Evolutionary conservation across 2,888 invertebrate genomes (phyloP), one percentile per base, ranked within the genome.

Genomic region (Melitaea athalia): DNA sequence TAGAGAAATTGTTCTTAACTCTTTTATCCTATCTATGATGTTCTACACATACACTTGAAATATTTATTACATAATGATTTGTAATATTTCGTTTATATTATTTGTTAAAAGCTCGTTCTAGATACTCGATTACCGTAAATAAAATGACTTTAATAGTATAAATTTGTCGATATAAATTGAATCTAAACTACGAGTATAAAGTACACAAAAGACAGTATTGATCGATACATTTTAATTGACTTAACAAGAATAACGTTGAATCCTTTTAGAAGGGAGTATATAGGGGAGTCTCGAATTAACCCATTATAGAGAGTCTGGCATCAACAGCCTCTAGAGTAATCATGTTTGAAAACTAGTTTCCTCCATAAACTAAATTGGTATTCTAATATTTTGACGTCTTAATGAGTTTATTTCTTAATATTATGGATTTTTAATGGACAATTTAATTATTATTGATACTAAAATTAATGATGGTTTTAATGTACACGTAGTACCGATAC

Each of bases 271-370:
- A 11, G 57, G 38, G 57, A 38, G 43, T 6, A 59, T 17, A 50
- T 17, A 12, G 43, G 59, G 59, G 31, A 24, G 15, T 42, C 38
- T n/a, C 50, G 43, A 64, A 59, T 59, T 65, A 45, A 60, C 65
- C 59, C 15, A 50, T 60, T 65, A 65, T 42, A 15, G 57, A 14
- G 55, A 55, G 53, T 3, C 50, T 53, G 53, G 53, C 57, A n/a
- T 57, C 15, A 57, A 57, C 24, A 59, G 43, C 43, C n/a, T 43
- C 57, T 31, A 12, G 42, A 52, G 65, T 45, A 59, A 45, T 31
- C 59, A 43, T 52, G 43, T 59, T 65, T 59, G 42, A 15, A 59
- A 52, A 59, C 59, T 65, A 65, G 57, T 57, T 57, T 42, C 57
- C n/a, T 10, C 38, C 57, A 57, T 57, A 57, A 57, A 57, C 15